These are phyloP conservation scores for Platalea minor DNA, from an alignment of 2,797 vertebrate genomes.

Conservation along the genomic window DNA sequence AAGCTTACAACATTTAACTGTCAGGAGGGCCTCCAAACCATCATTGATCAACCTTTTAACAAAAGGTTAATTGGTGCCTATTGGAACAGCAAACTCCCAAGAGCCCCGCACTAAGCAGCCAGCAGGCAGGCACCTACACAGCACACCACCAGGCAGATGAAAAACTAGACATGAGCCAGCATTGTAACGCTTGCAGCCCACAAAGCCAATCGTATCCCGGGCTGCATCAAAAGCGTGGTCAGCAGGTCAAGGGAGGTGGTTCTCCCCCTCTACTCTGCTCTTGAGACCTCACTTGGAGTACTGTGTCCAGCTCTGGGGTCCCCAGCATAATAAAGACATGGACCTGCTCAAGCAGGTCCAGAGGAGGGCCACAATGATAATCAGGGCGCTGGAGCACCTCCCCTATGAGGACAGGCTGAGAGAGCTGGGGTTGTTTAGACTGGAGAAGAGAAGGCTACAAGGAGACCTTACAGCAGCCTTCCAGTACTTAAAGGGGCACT, in stretches of 20 bases:
- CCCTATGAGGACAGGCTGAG: not conserved
- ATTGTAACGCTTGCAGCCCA: fast-evolving
- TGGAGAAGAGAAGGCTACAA: not conserved
- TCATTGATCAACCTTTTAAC: not conserved
- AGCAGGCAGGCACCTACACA: not conserved
- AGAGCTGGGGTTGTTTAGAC: not conserved
- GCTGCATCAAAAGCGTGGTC: not conserved
- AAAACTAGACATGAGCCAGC: not conserved
- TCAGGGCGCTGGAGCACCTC: not conserved
- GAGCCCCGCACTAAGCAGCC: not conserved
- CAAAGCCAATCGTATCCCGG: fast-evolving
- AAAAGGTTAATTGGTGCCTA: not conserved
- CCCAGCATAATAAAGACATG: not conserved
- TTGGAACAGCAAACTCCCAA: not conserved
- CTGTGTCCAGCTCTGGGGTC: not conserved
- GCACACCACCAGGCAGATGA: not conserved
- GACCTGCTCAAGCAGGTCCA: not conserved
- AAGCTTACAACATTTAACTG: not conserved
- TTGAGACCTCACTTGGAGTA: not conserved
- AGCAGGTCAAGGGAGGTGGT: not conserved
- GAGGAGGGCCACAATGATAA: not conserved
- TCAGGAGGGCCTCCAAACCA: not conserved
- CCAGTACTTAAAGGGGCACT: not conserved
- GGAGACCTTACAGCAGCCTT: not conserved
- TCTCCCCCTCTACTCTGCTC: not conserved